These are phyloP conservation scores for Geothlypis trichas DNA, from an alignment of 2,113 vertebrate species.

Conservation along the genomic window DNA sequence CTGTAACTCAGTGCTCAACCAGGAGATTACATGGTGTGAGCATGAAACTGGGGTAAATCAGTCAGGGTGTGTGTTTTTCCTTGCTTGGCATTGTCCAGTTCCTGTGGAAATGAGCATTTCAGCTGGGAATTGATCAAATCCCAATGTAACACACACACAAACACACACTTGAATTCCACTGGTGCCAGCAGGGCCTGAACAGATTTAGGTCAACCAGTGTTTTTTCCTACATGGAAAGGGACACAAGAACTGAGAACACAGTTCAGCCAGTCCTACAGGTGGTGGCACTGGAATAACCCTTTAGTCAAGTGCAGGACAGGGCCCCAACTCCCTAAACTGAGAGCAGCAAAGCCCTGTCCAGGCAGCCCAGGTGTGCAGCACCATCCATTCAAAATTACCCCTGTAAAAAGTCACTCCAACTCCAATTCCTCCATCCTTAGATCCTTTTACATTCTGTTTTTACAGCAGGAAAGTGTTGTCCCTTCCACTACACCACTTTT, in stretches of 20 bases:
- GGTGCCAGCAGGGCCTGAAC: not conserved
- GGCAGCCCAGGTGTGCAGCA: not conserved
- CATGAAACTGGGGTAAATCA: not conserved
- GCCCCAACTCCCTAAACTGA: not conserved
- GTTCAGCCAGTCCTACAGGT: not conserved
- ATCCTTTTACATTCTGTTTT: not conserved
- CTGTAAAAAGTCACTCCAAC: not conserved
- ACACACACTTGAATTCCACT: not conserved
- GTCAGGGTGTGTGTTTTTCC: not conserved
- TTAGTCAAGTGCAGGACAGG: not conserved
- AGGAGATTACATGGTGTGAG: not conserved
- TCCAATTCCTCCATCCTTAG: not conserved
- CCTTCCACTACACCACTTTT: not conserved
- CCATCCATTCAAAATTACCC: not conserved
- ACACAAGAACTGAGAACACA: accelerated
- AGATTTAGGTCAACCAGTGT: not conserved
- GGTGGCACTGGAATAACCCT: not conserved
- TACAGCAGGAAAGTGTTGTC: not conserved
- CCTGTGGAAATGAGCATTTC: not conserved
- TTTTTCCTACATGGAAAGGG: not conserved
- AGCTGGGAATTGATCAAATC: not conserved
- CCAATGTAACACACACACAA: not conserved
- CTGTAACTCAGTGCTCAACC: not conserved
- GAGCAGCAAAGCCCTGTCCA: not conserved
- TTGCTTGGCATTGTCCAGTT: not conserved